A percentile compares a stretch with the other conserved stretches of the same genome.
phyloP scores from a whole-genome alignment of 2,797 vertebrate species.

The Microctenopoma stevenorrisi region DNA sequence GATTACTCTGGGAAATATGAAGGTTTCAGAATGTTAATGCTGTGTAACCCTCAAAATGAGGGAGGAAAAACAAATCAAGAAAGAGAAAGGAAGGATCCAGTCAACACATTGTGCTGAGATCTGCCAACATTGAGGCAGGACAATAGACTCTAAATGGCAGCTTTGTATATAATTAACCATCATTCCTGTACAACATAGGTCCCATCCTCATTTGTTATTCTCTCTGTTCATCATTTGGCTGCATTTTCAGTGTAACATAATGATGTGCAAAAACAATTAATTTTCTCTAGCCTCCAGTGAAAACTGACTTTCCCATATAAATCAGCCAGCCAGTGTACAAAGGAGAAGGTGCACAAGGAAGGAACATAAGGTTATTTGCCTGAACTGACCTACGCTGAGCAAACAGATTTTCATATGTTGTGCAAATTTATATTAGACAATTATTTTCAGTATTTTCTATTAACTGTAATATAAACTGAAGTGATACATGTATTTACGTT shows the following conservation, averaged over 20 bases:
- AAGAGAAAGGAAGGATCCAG: constrained; percentile 59
- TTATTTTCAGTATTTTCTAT: too few relatives aligned
- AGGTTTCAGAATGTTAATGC: constrained; percentile 57
- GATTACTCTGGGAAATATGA: constrained; percentile 74
- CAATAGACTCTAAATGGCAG: constrained; percentile 74
- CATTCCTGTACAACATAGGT: constrained; percentile 60
- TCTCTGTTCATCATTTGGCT: constrained; percentile 58
- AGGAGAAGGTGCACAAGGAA: constrained; percentile 16
- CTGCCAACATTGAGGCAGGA: constrained; percentile 69
- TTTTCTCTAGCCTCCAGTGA: constrained; percentile 17
- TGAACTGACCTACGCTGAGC: not conserved
- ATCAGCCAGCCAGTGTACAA: constrained; percentile 22
- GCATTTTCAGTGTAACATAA: constrained; percentile 48
- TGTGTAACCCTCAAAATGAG: constrained; percentile 55
- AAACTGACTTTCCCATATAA: constrained; percentile 15
- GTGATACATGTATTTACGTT: not conserved
- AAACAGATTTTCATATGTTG: not conserved
- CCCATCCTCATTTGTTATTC: constrained; percentile 57
- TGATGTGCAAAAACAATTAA: constrained; percentile 24
- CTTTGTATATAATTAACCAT: constrained; percentile 74
- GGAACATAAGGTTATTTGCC: not conserved
- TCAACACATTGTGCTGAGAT: constrained; percentile 63
- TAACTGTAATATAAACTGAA: not conserved
- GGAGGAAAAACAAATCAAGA: constrained; percentile 64
- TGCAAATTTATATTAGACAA: too few relatives aligned